These are phyloP conservation scores for Leuciscus waleckii DNA, from an alignment of 2,797 vertebrate genomes.

Conservation along the genomic window DNA sequence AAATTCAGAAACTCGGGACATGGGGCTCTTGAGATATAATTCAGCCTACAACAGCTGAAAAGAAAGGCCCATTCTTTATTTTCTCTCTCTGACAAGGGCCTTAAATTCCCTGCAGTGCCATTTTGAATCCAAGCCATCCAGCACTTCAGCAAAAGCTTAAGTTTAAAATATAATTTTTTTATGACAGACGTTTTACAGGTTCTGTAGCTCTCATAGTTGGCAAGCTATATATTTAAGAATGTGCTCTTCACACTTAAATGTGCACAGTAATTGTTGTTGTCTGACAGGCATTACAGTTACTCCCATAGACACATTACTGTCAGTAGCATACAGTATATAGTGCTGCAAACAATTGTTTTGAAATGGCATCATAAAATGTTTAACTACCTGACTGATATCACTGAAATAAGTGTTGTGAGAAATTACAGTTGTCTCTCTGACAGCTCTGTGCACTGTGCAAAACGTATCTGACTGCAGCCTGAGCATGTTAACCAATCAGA, in stretches of 20 bases:
- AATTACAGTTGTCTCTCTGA: background rate
- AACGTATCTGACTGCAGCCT: background rate
- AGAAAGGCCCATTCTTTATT: slow-evolving; percentile 34
- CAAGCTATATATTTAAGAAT: slow-evolving; percentile 1
- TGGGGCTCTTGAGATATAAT: slow-evolving; percentile 13
- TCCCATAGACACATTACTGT: background rate
- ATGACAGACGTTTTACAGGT: slow-evolving; percentile 20
- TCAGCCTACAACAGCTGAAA: slow-evolving; percentile 25
- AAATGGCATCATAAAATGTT: background rate
- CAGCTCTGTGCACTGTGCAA: background rate
- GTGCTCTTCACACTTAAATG: slow-evolving; percentile 1
- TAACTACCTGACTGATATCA: background rate
- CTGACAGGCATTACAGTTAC: background rate
- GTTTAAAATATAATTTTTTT: slow-evolving; percentile 36
- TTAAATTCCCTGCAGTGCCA: slow-evolving; percentile 33
- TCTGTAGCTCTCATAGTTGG: background rate
- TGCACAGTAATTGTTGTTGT: slow-evolving; percentile 6
- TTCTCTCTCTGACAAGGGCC: slow-evolving; percentile 12
- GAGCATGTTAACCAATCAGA: background rate
- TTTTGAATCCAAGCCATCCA: slow-evolving; percentile 37
- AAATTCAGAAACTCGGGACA: slow-evolving; percentile 13
- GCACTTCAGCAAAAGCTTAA: slow-evolving; percentile 30
- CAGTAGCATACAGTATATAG: background rate
- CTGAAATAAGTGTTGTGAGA: background rate
- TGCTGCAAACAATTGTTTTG: background rate